Percentiles rank a stretch among this genome's conserved stretches.
Evolutionary conservation across 2,888 invertebrate species (phyloP).

Genomic region (Priocnemis perturbator): DNA sequence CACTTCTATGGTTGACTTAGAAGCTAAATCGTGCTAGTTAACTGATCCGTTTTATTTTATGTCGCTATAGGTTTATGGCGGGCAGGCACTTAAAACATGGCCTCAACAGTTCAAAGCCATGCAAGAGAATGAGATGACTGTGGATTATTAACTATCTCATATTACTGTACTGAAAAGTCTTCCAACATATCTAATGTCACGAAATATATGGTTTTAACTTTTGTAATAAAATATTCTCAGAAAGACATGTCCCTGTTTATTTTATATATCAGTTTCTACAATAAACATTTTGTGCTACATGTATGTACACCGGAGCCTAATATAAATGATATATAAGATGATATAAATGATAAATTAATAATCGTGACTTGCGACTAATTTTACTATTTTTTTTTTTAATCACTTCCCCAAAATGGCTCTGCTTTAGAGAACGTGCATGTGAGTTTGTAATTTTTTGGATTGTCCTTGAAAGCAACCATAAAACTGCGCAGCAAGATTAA

Average conservation of each 20-base stretch:
- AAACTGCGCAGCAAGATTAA: slow-evolving; percentile 59
- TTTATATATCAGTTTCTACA: neutral
- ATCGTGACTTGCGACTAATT: neutral
- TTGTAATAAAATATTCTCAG: neutral
- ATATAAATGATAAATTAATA: neutral
- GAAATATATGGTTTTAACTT: neutral
- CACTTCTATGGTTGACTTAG: no score
- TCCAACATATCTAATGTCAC: neutral
- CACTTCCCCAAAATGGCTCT: neutral
- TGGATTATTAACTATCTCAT: no score
- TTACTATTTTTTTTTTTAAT: slow-evolving; percentile 1
- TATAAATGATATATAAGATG: no score
- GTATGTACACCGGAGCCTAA: no score
- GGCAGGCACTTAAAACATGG: slow-evolving; percentile 55
- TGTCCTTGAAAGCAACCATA: slow-evolving; percentile 61
- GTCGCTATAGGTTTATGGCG: slow-evolving; percentile 59
- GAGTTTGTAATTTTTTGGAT: slow-evolving; percentile 29
- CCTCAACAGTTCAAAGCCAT: slow-evolving; percentile 48
- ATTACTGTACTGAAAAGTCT: neutral
- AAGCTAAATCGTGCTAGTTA: no score
- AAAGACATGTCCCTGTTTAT: neutral
- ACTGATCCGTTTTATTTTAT: neutral
- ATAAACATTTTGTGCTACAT: neutral
- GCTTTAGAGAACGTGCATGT: no score
- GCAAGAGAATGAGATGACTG: neutral